Conservation (phyloP, 2,113 vertebrate species). For the Anhinga anhinga region DNA sequence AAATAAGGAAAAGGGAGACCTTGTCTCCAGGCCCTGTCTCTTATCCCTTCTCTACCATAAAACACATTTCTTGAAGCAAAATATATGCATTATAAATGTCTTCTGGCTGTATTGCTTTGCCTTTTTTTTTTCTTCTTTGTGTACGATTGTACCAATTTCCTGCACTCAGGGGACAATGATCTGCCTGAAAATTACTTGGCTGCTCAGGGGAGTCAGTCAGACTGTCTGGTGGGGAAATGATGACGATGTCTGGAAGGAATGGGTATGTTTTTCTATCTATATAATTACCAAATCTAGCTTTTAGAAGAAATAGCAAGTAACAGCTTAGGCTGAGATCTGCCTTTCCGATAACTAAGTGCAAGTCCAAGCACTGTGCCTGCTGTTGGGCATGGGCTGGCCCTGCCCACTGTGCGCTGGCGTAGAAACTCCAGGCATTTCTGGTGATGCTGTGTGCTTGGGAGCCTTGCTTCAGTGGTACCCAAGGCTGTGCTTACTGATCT, state of each 20-base stretch:
- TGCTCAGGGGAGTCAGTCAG: background rate
- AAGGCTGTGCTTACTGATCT: background rate
- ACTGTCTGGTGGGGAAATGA: background rate
- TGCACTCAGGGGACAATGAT: background rate
- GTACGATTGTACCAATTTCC: background rate
- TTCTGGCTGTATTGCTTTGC: background rate
- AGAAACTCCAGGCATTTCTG: background rate
- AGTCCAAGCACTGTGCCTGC: background rate
- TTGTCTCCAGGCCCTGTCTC: background rate
- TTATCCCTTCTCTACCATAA: background rate
- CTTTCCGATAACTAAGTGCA: accelerated
- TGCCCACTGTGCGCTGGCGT: accelerated
- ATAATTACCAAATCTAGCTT: background rate
- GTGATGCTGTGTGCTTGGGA: accelerated
- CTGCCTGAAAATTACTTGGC: background rate
- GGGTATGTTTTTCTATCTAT: background rate
- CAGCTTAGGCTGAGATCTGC: background rate
- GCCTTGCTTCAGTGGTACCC: background rate
- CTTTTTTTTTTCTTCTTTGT: background rate
- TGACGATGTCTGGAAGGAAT: background rate
- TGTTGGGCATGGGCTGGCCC: background rate
- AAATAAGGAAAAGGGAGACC: background rate
- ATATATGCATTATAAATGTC: background rate
- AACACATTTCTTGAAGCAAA: background rate
- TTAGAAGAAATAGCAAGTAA: background rate